A percentile compares a stretch with the other conserved stretches of the same genome.
Conservation (phyloP, 2,797 vertebrate species). For the Sparus aurata region DNA sequence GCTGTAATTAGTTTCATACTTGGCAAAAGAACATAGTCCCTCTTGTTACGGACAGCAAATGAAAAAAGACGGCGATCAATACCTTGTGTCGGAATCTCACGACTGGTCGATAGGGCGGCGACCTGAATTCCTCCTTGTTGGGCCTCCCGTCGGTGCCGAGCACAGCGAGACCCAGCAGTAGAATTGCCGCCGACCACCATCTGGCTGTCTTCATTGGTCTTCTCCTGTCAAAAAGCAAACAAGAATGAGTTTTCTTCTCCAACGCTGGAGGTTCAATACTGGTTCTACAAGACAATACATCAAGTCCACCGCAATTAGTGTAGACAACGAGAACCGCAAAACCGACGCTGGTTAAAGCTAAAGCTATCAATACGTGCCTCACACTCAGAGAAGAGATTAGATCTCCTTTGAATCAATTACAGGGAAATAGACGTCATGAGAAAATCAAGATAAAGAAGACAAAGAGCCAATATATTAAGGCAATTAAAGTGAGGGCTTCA, state of each 20-base stretch:
- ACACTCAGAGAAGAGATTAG: conserved; percentile 75
- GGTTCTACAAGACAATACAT: conserved; percentile 73
- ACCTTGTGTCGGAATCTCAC: conserved; percentile 96
- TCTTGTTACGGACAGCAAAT: conserved; percentile 68
- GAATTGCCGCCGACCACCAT: conserved; percentile 83
- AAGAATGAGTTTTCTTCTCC: conserved; percentile 53
- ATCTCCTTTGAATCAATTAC: conserved; percentile 85
- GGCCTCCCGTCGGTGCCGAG: conserved; percentile 86
- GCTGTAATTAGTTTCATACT: conserved; percentile 75
- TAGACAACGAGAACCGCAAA: conserved; percentile 73
- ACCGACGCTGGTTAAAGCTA: conserved; percentile 78
- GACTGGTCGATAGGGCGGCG: conserved; percentile 87
- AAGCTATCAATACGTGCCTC: conserved; percentile 80
- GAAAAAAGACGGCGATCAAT: conserved; percentile 76
- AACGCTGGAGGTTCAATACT: conserved; percentile 56
- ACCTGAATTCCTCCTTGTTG: conserved; percentile 85
- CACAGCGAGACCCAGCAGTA: conserved; percentile 86
- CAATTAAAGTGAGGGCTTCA: conserved; percentile 77
- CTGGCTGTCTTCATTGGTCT: conserved; percentile 88
- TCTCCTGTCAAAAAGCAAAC: conserved; percentile 84
- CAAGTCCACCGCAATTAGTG: conserved; percentile 81
- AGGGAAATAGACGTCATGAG: conserved; percentile 75
- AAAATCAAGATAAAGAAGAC: conserved; percentile 81
- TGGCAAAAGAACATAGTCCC: conserved; percentile 45
- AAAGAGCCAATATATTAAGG: conserved; percentile 79